Evolutionary conservation across 2,113 vertebrate genomes (phyloP).

Genomic region (Hippolais icterina): DNA sequence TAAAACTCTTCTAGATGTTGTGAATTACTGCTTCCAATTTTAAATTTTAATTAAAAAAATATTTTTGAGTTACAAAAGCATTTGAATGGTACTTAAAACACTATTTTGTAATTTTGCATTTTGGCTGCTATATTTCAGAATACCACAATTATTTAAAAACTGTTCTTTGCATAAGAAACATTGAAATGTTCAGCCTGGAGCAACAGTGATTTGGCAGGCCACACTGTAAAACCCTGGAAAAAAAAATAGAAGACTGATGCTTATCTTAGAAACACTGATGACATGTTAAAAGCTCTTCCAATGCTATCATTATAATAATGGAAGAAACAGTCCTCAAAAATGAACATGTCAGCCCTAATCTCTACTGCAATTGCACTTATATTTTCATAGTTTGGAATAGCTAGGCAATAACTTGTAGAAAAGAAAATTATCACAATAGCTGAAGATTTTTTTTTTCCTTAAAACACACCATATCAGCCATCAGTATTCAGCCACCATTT

Average conservation of each 20-base stretch:
- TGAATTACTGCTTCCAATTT: background rate
- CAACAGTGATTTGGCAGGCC: constrained; percentile 6
- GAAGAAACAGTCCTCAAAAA: background rate
- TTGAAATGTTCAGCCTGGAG: background rate
- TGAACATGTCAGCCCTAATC: background rate
- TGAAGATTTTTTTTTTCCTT: background rate
- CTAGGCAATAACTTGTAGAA: background rate
- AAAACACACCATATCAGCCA: background rate
- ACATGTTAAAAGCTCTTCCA: constrained; percentile 11
- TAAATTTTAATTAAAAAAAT: background rate
- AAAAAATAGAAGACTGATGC: background rate
- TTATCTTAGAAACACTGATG: constrained; percentile 42
- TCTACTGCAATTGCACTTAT: background rate
- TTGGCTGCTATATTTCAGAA: background rate
- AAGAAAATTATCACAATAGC: background rate
- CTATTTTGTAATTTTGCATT: background rate
- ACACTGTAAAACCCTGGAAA: background rate
- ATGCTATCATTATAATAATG: background rate
- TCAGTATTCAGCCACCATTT: background rate
- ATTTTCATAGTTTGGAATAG: background rate
- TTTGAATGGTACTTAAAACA: background rate
- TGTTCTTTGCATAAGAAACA: background rate
- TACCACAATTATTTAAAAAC: background rate
- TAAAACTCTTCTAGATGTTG: background rate
- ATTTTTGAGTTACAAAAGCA: background rate